These are phyloP conservation scores for Galeopsomyia nigrocyanea DNA, from an alignment of 2,888 invertebrate genomes.

Conservation along the genomic window DNA sequence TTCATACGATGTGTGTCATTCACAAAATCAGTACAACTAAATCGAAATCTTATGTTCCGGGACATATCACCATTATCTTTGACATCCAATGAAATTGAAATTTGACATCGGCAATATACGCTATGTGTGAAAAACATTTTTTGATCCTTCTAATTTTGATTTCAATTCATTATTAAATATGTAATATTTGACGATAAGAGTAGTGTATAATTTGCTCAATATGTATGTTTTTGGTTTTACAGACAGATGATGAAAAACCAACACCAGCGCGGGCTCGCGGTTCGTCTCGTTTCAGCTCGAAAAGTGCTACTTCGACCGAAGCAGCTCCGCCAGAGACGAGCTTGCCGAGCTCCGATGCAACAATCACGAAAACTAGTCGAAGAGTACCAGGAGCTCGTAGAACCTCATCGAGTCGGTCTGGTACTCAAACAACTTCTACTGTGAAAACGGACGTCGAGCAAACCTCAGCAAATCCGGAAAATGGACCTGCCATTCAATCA, in stretches of 20 bases:
- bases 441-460: not conserved
- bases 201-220: too few relatives aligned
- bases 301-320: not conserved
- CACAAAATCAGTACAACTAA: too few relatives aligned
- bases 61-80: too few relatives aligned
- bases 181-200: too few relatives aligned
- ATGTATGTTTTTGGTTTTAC: conserved; percentile 7
- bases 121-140: too few relatives aligned
- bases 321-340: not conserved
- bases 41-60: too few relatives aligned
- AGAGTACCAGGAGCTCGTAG: conserved; percentile 1
- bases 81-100: too few relatives aligned
- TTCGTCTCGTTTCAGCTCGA: conserved; percentile 18
- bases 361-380: conserved; percentile 20
- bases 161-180: too few relatives aligned
- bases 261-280: conserved; percentile 3
- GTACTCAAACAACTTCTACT: not conserved
- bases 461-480: not conserved
- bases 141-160: too few relatives aligned
- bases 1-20: too few relatives aligned
- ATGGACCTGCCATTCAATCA: conserved; percentile 3
- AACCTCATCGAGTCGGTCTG: not conserved
- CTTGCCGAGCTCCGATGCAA: not conserved
- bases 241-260: conserved; percentile 30
- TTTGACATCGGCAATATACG: too few relatives aligned